A percentile compares a stretch with the other conserved stretches of the same genome.
Evolutionary conservation across 2,797 vertebrate species (phyloP).

Genomic region (Meriones psammophilus): DNA sequence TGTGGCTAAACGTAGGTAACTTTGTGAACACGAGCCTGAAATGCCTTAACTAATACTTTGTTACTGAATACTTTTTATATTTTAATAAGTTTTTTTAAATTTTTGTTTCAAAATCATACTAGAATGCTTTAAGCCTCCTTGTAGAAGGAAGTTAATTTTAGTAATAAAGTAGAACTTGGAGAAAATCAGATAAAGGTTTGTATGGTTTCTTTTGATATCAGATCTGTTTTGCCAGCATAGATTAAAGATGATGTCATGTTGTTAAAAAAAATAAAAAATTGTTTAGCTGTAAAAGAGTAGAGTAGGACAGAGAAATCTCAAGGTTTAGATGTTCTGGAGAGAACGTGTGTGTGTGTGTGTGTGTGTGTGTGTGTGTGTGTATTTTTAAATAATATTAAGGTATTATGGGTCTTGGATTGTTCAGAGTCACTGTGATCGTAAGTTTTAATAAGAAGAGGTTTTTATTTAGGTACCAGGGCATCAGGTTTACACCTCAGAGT

Average conservation of each 20-base stretch:
- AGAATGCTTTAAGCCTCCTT: constrained; percentile 55
- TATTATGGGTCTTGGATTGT: background rate
- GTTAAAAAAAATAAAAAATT: background rate
- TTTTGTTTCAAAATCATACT: background rate
- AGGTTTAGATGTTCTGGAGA: background rate
- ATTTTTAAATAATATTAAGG: background rate
- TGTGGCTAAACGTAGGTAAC: background rate
- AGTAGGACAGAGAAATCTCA: constrained; percentile 18
- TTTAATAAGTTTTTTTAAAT: background rate
- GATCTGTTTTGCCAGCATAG: constrained; percentile 32
- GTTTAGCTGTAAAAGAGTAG: background rate
- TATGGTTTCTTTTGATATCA: constrained; percentile 13
- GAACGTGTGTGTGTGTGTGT: background rate
- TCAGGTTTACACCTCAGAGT: background rate
- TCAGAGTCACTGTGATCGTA: background rate
- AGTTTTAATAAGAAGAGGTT: background rate
- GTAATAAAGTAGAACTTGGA: constrained; percentile 38
- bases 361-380: background rate
- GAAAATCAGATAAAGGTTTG: constrained; percentile 34
- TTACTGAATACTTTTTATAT: constrained; percentile 23
- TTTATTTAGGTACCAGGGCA: background rate
- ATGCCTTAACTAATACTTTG: background rate
- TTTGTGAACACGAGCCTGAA: constrained; percentile 10
- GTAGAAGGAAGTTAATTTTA: constrained; percentile 47
- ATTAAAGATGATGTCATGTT: constrained; percentile 34